phyloP scores from a whole-genome alignment of 2,888 invertebrate genomes.

The Arge pagana region DNA sequence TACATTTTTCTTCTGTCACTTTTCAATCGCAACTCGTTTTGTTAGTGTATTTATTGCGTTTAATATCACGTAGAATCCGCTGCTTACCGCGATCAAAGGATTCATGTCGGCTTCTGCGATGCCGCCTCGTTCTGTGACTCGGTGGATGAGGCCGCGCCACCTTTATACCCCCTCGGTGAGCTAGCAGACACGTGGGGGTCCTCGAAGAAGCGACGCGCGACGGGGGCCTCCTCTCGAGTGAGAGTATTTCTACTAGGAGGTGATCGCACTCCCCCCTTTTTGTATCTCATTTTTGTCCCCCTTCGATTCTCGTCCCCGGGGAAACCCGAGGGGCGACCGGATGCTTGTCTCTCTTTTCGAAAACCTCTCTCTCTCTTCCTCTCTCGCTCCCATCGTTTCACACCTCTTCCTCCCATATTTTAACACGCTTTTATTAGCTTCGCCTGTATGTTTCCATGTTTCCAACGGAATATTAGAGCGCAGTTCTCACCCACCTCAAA shows the following conservation, averaged over 20 bases:
- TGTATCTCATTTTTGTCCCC: constrained; percentile 7
- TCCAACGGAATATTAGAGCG: too few relatives aligned
- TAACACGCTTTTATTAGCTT: too few relatives aligned
- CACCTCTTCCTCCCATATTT: constrained; percentile 3
- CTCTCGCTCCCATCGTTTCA: constrained; percentile 19
- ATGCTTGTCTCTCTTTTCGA: too few relatives aligned
- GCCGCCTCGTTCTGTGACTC: constrained; percentile 58
- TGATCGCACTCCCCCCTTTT: constrained; percentile 31
- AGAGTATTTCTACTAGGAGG: constrained; percentile 51
- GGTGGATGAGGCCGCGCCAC: constrained; percentile 51
- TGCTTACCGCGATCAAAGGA: constrained; percentile 58
- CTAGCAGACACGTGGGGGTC: constrained; percentile 43
- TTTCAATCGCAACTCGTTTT: constrained; percentile 7
- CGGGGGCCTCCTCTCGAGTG: constrained; percentile 49
- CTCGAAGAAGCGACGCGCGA: constrained; percentile 54
- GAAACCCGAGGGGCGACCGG: neutral
- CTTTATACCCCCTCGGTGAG: constrained; percentile 53
- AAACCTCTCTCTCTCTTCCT: constrained; percentile 36
- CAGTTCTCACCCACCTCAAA: too few relatives aligned
- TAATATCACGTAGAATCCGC: constrained; percentile 1
- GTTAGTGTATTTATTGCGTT: neutral
- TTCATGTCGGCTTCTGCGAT: constrained; percentile 57
- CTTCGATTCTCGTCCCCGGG: neutral
- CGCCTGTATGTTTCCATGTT: too few relatives aligned
- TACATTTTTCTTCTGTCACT: constrained; percentile 9